phyloP scores from a whole-genome alignment of 2,113 vertebrate species.

The Poeciliopsis occidentalis region DNA sequence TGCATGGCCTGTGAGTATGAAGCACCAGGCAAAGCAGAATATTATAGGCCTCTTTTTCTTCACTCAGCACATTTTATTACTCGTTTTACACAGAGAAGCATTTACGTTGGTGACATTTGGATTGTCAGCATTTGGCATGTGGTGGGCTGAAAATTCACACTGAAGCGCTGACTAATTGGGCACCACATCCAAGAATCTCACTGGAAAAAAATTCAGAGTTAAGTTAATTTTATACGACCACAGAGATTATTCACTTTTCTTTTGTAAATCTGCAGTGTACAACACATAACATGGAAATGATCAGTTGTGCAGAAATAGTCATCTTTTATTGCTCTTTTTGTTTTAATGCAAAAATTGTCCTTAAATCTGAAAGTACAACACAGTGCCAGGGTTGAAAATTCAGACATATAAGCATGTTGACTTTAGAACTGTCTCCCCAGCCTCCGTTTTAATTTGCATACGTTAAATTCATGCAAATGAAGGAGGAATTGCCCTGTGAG shows the following conservation, averaged over 20 bases:
- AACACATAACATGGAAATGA: slow-evolving; percentile 34
- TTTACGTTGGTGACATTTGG: slow-evolving; percentile 67
- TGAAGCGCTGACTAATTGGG: slow-evolving; percentile 67
- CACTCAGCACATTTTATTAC: slow-evolving; percentile 48
- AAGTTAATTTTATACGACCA: slow-evolving; percentile 52
- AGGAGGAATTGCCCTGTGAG: slow-evolving; percentile 9
- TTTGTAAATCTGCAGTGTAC: not conserved
- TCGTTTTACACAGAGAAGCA: slow-evolving; percentile 29
- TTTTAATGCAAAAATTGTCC: not conserved
- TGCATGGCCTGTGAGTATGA: not conserved
- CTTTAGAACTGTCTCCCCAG: not conserved
- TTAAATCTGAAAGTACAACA: not conserved
- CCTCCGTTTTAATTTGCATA: slow-evolving; percentile 28
- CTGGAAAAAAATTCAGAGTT: slow-evolving; percentile 54
- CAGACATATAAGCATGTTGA: not conserved
- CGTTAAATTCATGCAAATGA: slow-evolving; percentile 38
- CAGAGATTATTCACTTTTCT: slow-evolving; percentile 55
- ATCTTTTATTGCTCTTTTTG: not conserved
- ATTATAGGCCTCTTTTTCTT: slow-evolving; percentile 21
- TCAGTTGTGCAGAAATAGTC: not conserved
- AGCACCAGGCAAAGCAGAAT: slow-evolving; percentile 12
- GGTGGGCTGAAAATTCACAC: slow-evolving; percentile 59
- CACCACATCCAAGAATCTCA: slow-evolving; percentile 56
- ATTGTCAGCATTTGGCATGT: slow-evolving; percentile 63
- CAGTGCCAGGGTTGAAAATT: not conserved